Conservation (phyloP, 2,113 vertebrate species). For the Cyphomyrus plagiostoma region DNA sequence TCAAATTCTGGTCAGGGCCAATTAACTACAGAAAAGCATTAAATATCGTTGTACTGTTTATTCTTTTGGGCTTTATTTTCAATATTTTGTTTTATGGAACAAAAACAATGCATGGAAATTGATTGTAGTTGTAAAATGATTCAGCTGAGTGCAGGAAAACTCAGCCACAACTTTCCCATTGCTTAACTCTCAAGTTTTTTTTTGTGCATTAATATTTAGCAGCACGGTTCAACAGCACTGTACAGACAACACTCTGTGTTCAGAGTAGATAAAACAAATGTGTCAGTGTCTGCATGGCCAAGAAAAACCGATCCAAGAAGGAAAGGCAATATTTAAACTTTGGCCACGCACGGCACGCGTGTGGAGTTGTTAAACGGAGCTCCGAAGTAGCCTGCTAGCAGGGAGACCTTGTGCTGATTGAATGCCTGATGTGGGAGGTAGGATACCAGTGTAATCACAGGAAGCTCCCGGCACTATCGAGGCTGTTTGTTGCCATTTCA, state of each 20-base stretch:
- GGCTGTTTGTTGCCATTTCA: background rate
- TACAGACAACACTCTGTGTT: conserved; percentile 49
- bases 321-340: background rate
- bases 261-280: conserved; percentile 48
- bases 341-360: background rate
- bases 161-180: background rate
- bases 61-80: background rate
- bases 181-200: background rate
- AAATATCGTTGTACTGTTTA: background rate
- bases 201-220: conserved; percentile 39
- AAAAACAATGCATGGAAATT: background rate
- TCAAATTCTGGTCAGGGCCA: background rate
- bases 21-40: background rate
- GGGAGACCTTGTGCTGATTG: background rate
- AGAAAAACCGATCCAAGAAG: background rate
- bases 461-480: background rate
- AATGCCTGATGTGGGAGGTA: background rate
- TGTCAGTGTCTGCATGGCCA: conserved; percentile 33
- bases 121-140: background rate
- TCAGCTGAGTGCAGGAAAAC: background rate
- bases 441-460: background rate
- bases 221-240: conserved; percentile 38
- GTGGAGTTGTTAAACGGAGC: background rate
- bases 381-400: background rate
- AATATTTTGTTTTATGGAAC: background rate